Evolutionary conservation across 2,113 vertebrate species (phyloP), one percentile per base, ranked within the genome.

Genomic region (Menidia beryllina): DNA sequence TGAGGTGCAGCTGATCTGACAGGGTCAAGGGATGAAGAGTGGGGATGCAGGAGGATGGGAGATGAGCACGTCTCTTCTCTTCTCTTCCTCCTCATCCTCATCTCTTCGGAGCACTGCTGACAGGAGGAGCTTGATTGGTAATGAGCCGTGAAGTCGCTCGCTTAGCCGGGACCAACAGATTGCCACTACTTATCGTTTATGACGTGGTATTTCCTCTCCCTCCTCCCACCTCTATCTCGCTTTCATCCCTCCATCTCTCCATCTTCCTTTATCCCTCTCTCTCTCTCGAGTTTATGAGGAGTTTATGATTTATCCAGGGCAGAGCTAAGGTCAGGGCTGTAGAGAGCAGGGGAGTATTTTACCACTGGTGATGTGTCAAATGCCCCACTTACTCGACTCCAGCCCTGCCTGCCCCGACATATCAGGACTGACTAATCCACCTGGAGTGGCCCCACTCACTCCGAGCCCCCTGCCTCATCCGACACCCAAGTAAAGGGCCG

Each of bases 131-230:
- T 87, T 86, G 85, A 86, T 87, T 89, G 87, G 78, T 89, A 91
- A 91, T 89, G 90, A 91, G 86, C 87, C 87, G 69, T 88, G 84
- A 91, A 91, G 89, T 78, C 72, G 58, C 77, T 76, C 83, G 77
- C 82, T 89, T 89, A 83, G 82, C 81, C 13, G 73, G 68, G 75
- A 80, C 84, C 89, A 87, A 88, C 89, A 91, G 84, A 90, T 92
- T 85, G 88, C 89, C 85, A 59, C 85, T 70, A 66, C 89, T 91
- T 85, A 90, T 77, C 82, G 65, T 83, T 85, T 84, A 89, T 87
- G 89, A 89, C 81, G 77, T 87, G 73, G 80, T 56, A 1, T 63
- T 68, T 64, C 61, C 49, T 23, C 69, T 51, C 69, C 20, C 63
- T 39, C 53, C 50, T 8, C 65, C 58, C 71, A 8, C 59, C 27